These are phyloP conservation scores for Myotis planiceps DNA, from an alignment of 2,797 vertebrate species.

Conservation along the genomic window DNA sequence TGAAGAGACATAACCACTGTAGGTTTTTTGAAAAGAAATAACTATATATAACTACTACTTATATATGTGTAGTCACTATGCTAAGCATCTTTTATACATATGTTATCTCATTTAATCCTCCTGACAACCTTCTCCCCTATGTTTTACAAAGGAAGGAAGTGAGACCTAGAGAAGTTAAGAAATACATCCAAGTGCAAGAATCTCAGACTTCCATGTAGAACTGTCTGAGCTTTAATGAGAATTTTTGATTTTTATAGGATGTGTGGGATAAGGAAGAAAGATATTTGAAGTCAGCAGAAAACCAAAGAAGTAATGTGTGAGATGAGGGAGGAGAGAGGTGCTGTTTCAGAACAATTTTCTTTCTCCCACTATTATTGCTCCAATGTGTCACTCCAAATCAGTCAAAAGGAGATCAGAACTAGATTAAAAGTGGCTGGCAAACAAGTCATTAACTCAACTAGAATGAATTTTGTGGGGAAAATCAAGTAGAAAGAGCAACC, in stretches of 20 bases:
- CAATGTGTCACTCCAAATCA: accelerated
- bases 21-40: not conserved
- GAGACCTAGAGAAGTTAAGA: not conserved
- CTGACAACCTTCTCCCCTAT: not conserved
- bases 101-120: not conserved
- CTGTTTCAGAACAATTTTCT: not conserved
- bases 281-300: not conserved
- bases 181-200: not conserved
- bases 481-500: not conserved
- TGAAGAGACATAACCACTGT: not conserved
- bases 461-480: not conserved
- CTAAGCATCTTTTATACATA: not conserved
- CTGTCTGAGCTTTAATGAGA: not conserved
- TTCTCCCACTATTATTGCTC: not conserved
- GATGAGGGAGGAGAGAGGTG: not conserved
- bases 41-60: not conserved
- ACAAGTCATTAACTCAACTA: not conserved
- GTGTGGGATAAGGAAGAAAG: not conserved
- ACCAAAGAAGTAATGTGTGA: not conserved
- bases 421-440: not conserved
- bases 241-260: not conserved
- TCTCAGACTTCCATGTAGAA: not conserved
- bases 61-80: not conserved
- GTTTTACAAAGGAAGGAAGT: not conserved
- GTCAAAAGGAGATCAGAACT: not conserved